Conservation (phyloP, 2,797 vertebrate species). For the Phyllotis vaccarum region DNA sequence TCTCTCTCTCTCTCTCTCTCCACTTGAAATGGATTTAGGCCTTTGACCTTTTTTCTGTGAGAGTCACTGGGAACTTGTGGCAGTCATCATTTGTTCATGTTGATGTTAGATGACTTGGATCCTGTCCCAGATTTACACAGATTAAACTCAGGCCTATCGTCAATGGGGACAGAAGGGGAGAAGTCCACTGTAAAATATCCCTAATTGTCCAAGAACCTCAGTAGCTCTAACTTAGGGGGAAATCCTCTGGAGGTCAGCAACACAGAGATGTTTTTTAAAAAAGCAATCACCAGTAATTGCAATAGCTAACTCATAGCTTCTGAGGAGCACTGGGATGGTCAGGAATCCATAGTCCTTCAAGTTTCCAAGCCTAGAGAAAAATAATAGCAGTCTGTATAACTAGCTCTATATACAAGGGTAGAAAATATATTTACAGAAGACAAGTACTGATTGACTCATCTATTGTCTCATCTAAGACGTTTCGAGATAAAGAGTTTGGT, state of each 20-base stretch:
- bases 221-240: not conserved
- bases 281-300: not conserved
- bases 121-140: not conserved
- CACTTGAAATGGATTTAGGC: not conserved
- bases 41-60: not conserved
- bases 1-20: not conserved
- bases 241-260: not conserved
- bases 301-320: not conserved
- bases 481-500: slow-evolving; percentile 6
- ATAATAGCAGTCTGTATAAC: not conserved
- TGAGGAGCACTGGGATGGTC: not conserved
- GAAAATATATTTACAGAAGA: not conserved
- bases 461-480: slow-evolving; percentile 3
- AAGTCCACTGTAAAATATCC: not conserved
- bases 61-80: not conserved
- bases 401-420: not conserved
- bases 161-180: not conserved
- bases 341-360: not conserved
- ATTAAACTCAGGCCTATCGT: not conserved
- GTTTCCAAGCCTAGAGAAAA: not conserved
- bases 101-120: not conserved
- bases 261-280: not conserved
- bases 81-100: no score
- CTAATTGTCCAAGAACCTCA: slow-evolving; percentile 1
- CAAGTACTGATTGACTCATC: no score